Evolutionary conservation across 1,140 invertebrate genomes (phyloP).

Genomic region (Pseudachorutes palmiensis): DNA sequence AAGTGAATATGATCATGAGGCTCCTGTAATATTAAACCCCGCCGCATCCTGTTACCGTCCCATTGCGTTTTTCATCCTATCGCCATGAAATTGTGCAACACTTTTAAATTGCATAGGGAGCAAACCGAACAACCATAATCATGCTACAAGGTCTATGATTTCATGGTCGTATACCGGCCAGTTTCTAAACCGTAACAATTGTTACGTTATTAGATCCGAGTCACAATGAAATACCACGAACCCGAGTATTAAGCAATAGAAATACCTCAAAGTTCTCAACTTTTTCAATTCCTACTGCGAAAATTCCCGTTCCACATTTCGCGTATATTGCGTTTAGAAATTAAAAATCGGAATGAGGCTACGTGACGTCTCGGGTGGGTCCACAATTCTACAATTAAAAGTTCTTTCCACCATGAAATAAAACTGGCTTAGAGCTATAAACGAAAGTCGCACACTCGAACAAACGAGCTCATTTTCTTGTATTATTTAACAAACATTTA

Average conservation of each 20-base stretch:
- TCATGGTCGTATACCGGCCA: neutral
- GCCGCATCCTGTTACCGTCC: conserved; percentile 3
- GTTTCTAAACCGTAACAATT: neutral
- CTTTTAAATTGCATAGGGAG: neutral
- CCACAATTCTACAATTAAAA: too few species aligned
- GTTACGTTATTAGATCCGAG: neutral
- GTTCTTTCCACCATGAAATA: too few species aligned
- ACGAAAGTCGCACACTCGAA: too few species aligned
- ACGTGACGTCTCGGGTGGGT: too few species aligned
- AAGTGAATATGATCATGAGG: too few species aligned
- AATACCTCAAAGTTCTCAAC: neutral
- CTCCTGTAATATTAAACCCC: conserved; percentile 3
- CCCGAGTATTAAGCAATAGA: conserved; percentile 1
- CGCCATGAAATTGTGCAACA: conserved; percentile 5
- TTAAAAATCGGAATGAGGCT: too few species aligned
- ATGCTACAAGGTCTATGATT: neutral
- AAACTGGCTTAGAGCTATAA: too few species aligned
- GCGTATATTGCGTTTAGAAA: too few species aligned
- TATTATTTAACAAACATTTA: too few species aligned
- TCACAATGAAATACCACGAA: neutral
- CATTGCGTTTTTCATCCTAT: neutral
- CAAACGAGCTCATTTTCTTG: too few species aligned
- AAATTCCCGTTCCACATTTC: too few species aligned
- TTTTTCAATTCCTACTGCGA: neutral
- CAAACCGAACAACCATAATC: neutral